Base-by-base conservation (phyloP, 1,140 invertebrate species). In the Brachionus rubens region DNA sequence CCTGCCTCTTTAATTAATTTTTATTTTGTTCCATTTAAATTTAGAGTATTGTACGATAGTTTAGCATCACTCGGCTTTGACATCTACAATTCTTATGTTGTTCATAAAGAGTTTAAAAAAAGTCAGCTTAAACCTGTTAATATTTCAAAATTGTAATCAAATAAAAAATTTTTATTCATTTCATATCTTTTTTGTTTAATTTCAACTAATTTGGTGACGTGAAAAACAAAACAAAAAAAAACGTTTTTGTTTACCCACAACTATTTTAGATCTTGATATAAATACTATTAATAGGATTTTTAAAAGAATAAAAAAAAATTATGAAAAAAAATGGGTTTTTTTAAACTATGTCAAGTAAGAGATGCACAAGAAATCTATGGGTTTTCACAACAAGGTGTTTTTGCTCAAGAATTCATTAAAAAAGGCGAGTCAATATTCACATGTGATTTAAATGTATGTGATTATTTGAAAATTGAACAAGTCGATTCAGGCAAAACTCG, bases 41-140 rank as follows among this genome's bases (percentile, higher is more conserved):
- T 89, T 82, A 87, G 93, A 80, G 91, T 96, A 21, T 85, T 95
- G 10, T 96, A 93, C 84, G 93, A 96, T 81, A 96, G 92, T 83
- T 89, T 89, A 6, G 90, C 96, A 81, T 94, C 92, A 26, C 86
- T 96, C 80, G 90, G 91, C 9, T 95, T 94, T 86, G 93, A 96
- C 83, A 85, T 92, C 48, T 95, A 93, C 81, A 93, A 91, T n/a
- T 94, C 92, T 26, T 89, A 92, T 83, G 90, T 96, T 65, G 59
- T 65, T 26, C 59, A 65, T 65, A 65, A 65, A 24, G 41, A 65
- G 43, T 41, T 43, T 43, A 10, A 46, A 46, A 46, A 46, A 46
- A 46, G 43, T 14, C 9, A 46, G 14, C 4, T 46, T 7, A 46
- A 46, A 46, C 4, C 36, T 40, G n/a, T n/a, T n/a, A n/a, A n/a